Base-by-base conservation (phyloP, 1,140 invertebrate species). In the Trinorchestia longiramus region DNA sequence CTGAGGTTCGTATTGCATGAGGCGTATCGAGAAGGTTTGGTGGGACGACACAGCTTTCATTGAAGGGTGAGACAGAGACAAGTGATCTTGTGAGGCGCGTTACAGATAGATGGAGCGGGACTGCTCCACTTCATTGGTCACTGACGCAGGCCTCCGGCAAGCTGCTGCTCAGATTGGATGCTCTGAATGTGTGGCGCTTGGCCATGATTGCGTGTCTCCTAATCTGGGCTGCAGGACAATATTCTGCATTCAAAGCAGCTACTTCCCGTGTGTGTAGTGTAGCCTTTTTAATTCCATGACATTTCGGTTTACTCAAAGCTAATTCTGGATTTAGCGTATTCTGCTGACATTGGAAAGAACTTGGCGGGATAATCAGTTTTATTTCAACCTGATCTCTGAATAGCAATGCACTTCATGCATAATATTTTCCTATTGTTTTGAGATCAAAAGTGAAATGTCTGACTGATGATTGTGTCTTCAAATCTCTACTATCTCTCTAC, bases 51-150 rank as follows among this genome's bases (percentile, higher is more conserved):
- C 43, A 47, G 92, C 43, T 47, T 94, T 43, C 92, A 94, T 94
- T 94, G 92, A 94, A 94, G 44, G 92, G 44, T 45, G 92, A 94
- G 92, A 94, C 92, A 94, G 92, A 94, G 92, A 94, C 92, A 28
- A 94, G 92, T 94, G 92, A 94, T 94, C 43, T 94, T 45, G 43
- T n/a, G 92, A 45, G 92, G 43, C 92, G 23, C 43, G 41, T 43
- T 45, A 94, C 41, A 94, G 92, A 94, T 94, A 45, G 44, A 94
- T 94, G 92, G 92, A 94, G 92, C 43, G 44, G 4, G 92, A 45
- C 92, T 47, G 40, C 92, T 94, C 92, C 92, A 45, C 41, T 94
- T 94, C 88, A 94, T 94, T 94, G 43, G 92, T 94, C 44, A 94
- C 92, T 23, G 43, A 43, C 41, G 88, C 28, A 42, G 6, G 41